Conservation (phyloP, 2,888 invertebrate species). For the Ligdia adustata region DNA sequence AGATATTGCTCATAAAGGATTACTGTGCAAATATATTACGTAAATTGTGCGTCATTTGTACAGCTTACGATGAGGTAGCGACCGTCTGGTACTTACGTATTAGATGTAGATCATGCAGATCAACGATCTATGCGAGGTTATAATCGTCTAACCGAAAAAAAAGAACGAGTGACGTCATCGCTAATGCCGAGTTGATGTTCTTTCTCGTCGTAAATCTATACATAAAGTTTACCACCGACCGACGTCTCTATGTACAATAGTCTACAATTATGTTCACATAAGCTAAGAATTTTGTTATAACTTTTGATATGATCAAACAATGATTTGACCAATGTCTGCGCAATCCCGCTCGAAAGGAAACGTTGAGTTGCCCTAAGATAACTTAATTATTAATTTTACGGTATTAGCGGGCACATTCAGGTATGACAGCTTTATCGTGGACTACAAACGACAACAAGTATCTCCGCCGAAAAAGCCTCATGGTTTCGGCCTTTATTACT, state of each 20-base stretch:
- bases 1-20: conserved; percentile 18
- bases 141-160: conserved; percentile 47
- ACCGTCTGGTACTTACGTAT: conserved; percentile 40
- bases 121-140: conserved; percentile 55
- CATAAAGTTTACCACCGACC: conserved; percentile 26
- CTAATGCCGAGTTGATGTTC: conserved; percentile 37
- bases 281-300: no score
- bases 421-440: no score
- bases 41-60: conserved; percentile 43
- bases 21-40: conserved; percentile 27
- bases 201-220: conserved; percentile 38
- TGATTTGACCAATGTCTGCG: no score
- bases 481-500: no score
- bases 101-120: conserved; percentile 57
- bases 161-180: conserved; percentile 40
- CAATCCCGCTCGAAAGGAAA: no score
- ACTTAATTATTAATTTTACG: no score
- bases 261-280: conserved; percentile 4
- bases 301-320: no score
- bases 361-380: no score
- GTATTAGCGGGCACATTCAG: no score
- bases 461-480: no score
- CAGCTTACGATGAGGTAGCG: conserved; percentile 32
- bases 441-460: no score
- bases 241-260: conserved; percentile 1